Base-by-base conservation (phyloP, 2,113 vertebrate species). In the Saimiri boliviensis region DNA sequence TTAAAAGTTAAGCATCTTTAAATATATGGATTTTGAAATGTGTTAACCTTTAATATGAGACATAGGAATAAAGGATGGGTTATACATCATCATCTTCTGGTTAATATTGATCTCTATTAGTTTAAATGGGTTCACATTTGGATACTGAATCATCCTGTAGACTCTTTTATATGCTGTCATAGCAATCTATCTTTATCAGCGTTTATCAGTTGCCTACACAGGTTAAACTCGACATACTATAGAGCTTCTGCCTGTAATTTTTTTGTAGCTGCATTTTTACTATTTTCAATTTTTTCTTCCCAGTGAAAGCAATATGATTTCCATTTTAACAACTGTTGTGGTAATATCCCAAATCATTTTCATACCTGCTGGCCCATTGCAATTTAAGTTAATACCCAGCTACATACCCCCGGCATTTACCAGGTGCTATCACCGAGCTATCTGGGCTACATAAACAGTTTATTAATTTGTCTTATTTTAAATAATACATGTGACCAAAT, bases 141-240 rank as follows among this genome's bases (percentile, higher is more conserved):
- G 74, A 96, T 95, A 97, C 91, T 82, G 97, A n/a, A n/a, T n/a
- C n/a, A 93, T 95, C 87, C 91, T 95, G 86, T 42, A 96, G 74
- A 47, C 83, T 96, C 40, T 86, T 96, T 94, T 94, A 93, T 68
- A 92, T 88, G 80, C 25, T 76, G 45, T 27, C 89, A 81, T 32
- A 96, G 66, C 70, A 88, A 60, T 92, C 71, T 45, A 10, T 82
- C 96, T 80, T 86, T 86, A 97, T 80, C 90, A 96, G 94, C 94
- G 80, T 63, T 97, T 92, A 96, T 97, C 90, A 97, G 68, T 93
- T 97, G 95, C 95, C 96, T 97, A 83, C 60, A 93, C 94, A 96
- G 74, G 63, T 88, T 93, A 96, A 98, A 91, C 95, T 66, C 94
- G 81, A 96, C 47, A 80, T 0, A 27, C 27, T 96, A 74, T 40